These are phyloP conservation scores for Eretmocerus hayati DNA, from an alignment of 2,888 invertebrate species.

Conservation along the genomic window DNA sequence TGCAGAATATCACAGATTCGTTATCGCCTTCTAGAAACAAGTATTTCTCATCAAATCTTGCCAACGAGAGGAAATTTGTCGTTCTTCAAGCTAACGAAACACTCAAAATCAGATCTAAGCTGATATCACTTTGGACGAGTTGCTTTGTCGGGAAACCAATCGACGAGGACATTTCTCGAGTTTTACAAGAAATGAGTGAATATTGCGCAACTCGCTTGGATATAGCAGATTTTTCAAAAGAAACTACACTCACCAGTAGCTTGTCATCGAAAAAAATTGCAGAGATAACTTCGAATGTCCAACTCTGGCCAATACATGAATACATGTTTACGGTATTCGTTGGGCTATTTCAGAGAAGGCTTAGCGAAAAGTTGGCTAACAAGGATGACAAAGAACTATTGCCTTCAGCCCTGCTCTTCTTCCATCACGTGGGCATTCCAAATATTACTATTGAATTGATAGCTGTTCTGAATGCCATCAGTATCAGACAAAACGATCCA, in stretches of 20 bases:
- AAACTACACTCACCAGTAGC: neutral
- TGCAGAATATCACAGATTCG: conserved; percentile 24
- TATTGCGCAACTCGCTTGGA: conserved; percentile 23
- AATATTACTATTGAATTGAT: conserved; percentile 34
- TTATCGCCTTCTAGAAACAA: conserved; percentile 25
- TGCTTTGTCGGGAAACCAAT: conserved; percentile 26
- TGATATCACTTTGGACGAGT: conserved; percentile 30
- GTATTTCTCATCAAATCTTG: conserved; percentile 16
- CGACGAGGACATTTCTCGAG: conserved; percentile 16
- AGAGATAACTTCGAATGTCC: conserved; percentile 38
- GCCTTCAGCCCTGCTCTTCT: conserved; percentile 4
- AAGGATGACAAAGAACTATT: neutral
- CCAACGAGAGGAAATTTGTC: conserved; percentile 28
- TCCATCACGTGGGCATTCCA: conserved; percentile 29
- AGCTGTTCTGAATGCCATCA: conserved; percentile 29
- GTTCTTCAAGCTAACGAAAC: conserved; percentile 25
- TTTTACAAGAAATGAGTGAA: conserved; percentile 23
- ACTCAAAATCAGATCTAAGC: conserved; percentile 17
- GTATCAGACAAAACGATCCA: conserved; percentile 11
- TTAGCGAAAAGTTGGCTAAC: conserved; percentile 20
- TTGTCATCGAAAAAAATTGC: conserved; percentile 21
- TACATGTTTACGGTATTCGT: conserved; percentile 48
- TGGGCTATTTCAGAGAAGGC: conserved; percentile 26
- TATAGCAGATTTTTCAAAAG: conserved; percentile 21
- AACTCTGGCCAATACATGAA: conserved; percentile 55